Evolutionary conservation across 2,888 invertebrate species (phyloP).

Genomic region (Leucophora obtusa): DNA sequence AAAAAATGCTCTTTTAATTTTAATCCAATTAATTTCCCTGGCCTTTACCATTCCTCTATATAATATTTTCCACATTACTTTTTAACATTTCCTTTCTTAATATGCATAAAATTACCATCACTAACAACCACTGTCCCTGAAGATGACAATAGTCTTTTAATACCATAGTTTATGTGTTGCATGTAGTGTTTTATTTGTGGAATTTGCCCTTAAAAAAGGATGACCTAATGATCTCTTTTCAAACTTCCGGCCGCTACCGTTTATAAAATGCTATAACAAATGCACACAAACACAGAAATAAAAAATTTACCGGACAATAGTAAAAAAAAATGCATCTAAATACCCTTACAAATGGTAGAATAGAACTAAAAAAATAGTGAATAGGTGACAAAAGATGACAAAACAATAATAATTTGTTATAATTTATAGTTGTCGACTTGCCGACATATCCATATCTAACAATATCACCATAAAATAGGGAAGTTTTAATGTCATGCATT

Average conservation of each 20-base stretch:
- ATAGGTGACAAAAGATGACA: constrained; percentile 59
- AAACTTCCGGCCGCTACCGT: constrained; percentile 48
- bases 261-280: constrained; percentile 15
- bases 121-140: constrained; percentile 16
- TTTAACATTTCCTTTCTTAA: constrained; percentile 44
- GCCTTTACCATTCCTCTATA: background rate
- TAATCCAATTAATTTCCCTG: background rate
- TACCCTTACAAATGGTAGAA: constrained; percentile 10
- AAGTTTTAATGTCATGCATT: background rate
- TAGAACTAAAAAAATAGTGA: background rate
- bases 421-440: constrained; percentile 43
- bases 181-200: background rate
- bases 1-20: background rate
- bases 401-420: constrained; percentile 55
- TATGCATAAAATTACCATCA: constrained; percentile 66
- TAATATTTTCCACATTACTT: background rate
- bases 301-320: constrained; percentile 4
- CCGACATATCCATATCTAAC: constrained; percentile 7
- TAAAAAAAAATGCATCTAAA: background rate
- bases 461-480: background rate
- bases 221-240: constrained; percentile 60
- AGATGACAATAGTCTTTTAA: constrained; percentile 41
- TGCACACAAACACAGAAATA: background rate
- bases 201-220: background rate
- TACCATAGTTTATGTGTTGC: constrained; percentile 44